Conservation (phyloP, 1,140 invertebrate species). For the Drosophila burlai region DNA sequence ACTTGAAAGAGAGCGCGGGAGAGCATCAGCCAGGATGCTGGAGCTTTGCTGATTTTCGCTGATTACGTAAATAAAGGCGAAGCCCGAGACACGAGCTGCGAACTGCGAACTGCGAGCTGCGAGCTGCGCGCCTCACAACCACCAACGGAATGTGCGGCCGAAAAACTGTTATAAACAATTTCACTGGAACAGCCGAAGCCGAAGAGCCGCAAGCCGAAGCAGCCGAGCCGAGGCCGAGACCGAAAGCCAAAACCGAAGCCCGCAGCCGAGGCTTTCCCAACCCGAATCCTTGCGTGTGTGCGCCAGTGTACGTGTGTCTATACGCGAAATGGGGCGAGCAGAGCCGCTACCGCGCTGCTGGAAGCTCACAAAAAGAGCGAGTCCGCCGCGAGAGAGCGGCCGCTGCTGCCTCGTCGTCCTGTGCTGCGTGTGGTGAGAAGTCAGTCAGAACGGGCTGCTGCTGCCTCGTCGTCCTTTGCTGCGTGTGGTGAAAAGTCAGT, state of each 20-base stretch:
- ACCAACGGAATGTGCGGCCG: conserved; percentile 45
- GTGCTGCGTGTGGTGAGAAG: conserved; percentile 70
- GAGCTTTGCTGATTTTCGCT: conserved; percentile 75
- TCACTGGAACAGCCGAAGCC: conserved; percentile 55
- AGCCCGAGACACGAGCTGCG: conserved; percentile 46
- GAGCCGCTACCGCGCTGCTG: conserved; percentile 35
- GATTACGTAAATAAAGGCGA: conserved; percentile 84
- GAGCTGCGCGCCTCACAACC: conserved; percentile 36
- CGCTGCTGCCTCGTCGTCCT: conserved; percentile 30
- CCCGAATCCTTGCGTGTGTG: conserved; percentile 2
- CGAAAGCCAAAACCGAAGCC: conserved; percentile 15
- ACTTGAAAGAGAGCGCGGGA: conserved; percentile 44
- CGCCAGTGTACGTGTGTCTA: conserved; percentile 44
- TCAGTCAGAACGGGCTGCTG: conserved; percentile 82
- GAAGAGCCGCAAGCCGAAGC: conserved; percentile 2
- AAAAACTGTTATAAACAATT: conserved; percentile 77
- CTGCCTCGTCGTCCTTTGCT: conserved; percentile 22
- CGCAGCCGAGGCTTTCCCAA: conserved; percentile 21
- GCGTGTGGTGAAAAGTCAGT: conserved; percentile 83
- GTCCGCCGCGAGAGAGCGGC: conserved; percentile 1
- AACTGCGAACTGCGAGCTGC: conserved; percentile 18
- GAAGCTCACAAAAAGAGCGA: conserved; percentile 25
- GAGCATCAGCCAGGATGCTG: conserved; percentile 50
- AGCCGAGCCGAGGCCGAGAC: conserved; percentile 8
- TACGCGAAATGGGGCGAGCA: conserved; percentile 65